phyloP scores from a whole-genome alignment of 2,113 vertebrate genomes.

The Kryptolebias marmoratus region DNA sequence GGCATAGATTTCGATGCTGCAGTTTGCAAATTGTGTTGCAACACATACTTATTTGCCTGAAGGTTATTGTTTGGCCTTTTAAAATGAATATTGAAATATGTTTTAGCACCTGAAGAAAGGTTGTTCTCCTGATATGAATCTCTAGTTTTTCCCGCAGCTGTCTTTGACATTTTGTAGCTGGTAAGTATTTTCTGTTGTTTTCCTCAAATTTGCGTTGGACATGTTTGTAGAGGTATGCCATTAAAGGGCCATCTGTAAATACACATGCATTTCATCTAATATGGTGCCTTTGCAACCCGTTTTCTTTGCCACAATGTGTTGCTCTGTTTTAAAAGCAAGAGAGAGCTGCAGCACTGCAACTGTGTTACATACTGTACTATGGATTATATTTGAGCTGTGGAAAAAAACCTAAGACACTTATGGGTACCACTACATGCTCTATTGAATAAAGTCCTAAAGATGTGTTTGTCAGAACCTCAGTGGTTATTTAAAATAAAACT shows the following conservation, averaged over 20 bases:
- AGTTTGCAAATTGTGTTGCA: not conserved
- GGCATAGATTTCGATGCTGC: not conserved
- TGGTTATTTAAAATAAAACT: conserved; percentile 46
- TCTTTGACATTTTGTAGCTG: conserved; percentile 69
- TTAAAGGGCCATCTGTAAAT: conserved; percentile 30
- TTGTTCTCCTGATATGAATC: conserved; percentile 62
- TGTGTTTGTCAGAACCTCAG: not conserved
- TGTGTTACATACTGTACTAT: conserved; percentile 4
- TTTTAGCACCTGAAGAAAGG: conserved; percentile 58
- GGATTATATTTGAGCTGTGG: not conserved
- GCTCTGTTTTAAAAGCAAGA: conserved; percentile 2
- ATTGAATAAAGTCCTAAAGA: conserved; percentile 21
- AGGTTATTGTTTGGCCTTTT: conserved; percentile 69
- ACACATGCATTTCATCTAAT: conserved; percentile 9
- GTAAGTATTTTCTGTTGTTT: conserved; percentile 37
- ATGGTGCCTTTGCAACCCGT: not conserved
- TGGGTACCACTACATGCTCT: not conserved
- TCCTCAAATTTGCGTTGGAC: conserved; percentile 9
- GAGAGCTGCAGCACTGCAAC: not conserved
- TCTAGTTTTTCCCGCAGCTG: conserved; percentile 61
- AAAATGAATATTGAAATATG: conserved; percentile 56
- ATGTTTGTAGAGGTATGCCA: conserved; percentile 38
- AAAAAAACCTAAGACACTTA: not conserved
- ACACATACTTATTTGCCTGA: conserved; percentile 35
- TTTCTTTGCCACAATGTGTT: not conserved